These are phyloP conservation scores for Osmoderma eremita DNA, from an alignment of 2,888 invertebrate species.

Conservation along the genomic window DNA sequence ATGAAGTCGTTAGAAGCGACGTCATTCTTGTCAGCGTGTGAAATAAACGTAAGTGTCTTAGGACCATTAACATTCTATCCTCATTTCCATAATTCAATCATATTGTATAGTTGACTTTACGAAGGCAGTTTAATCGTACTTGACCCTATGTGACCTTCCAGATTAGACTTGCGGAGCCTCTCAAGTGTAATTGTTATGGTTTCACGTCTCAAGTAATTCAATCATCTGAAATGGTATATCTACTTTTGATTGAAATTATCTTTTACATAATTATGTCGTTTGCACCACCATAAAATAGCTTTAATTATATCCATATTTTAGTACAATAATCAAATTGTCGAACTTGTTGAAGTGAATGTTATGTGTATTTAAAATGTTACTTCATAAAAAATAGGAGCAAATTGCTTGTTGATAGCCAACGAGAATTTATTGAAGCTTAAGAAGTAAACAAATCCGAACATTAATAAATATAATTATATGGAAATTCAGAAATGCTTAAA, in stretches of 20 bases:
- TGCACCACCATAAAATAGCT: slow-evolving; percentile 3
- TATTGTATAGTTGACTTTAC: slow-evolving; percentile 3
- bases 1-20: not conserved
- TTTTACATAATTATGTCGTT: slow-evolving; percentile 4
- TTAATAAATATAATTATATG: too few relatives aligned
- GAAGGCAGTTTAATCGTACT: slow-evolving; percentile 6
- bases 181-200: slow-evolving; percentile 31
- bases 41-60: too few relatives aligned
- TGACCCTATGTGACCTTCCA: slow-evolving; percentile 26
- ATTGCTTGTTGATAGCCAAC: too few relatives aligned
- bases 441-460: too few relatives aligned
- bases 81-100: slow-evolving; percentile 6
- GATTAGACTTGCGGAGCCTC: slow-evolving; percentile 33
- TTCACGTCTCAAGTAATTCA: slow-evolving; percentile 29
- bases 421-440: too few relatives aligned
- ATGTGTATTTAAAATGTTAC: too few relatives aligned
- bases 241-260: slow-evolving; percentile 14
- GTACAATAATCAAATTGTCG: too few relatives aligned
- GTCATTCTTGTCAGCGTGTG: too few relatives aligned
- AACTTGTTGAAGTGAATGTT: too few relatives aligned
- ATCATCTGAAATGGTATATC: slow-evolving; percentile 22
- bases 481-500: too few relatives aligned
- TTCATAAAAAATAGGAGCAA: too few relatives aligned
- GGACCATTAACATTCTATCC: not conserved
- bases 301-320: not conserved